Base-by-base conservation (phyloP, 2,113 vertebrate genomes). In the Hypomesus transpacificus region DNA sequence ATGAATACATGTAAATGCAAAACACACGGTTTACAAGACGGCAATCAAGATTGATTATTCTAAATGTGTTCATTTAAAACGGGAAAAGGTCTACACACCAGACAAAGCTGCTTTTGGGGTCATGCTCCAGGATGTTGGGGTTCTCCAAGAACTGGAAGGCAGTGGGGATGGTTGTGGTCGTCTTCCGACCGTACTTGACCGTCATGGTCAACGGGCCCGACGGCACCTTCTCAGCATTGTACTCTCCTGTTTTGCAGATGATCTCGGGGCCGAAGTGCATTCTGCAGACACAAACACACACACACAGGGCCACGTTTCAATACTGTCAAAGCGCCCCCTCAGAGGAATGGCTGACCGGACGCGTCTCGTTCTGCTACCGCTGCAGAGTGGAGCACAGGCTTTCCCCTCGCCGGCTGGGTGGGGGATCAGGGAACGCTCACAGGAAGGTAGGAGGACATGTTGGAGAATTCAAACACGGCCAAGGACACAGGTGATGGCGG, bases 21-120 rank as follows among this genome's bases (percentile, higher is more conserved):
- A 46, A 46, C 39, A 13, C 39, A 11, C 1, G 39, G 39, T 46
- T 46, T 46, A 46, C 39, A 46, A 46, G 39, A 46, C 0, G 9
- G 39, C 39, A 9, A 46, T 46, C 13, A 46, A 46, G 39, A 46
- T 46, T 13, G 9, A 13, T 46, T 46, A 11, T 46, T 46, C 39
- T 13, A 46, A 46, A 46, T 46, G 39, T 46, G 39, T 46, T 46
- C 7, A 46, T 46, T 46, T 9, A 11, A 46, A 46, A 46, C 39
- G 13, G 39, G 39, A 46, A 46, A 46, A 46, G 39, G 39, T 46
- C 39, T 46, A 46, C 58, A 77, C 83, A 99, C 97, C 97, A 97
- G n/a, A 89, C 57, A 56, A 98, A 98, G 88, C 96, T 99, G 18
- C 75, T 80, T 24, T 87, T 81, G 0, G 96, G 97, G 5, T 75